Percentiles rank a stretch among this genome's conserved stretches.
Conservation (phyloP, 2,113 vertebrate species). For the Motacilla alba region DNA sequence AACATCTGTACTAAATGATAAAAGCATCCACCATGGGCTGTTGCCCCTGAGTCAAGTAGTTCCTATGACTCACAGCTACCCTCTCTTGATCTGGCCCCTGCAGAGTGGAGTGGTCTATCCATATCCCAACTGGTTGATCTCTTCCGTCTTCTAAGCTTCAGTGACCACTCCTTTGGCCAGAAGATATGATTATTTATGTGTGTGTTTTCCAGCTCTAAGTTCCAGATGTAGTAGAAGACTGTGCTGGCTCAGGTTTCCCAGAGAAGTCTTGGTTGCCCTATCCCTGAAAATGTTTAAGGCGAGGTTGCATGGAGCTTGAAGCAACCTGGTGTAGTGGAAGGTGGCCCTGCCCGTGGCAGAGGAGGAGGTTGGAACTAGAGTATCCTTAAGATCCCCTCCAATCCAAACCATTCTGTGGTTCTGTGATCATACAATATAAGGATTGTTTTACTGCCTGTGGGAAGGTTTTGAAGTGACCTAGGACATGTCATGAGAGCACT, state of each 20-base stretch:
- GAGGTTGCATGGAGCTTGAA: neutral
- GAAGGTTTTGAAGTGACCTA: neutral
- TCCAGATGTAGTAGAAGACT: neutral
- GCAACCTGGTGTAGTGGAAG: neutral
- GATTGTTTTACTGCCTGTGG: neutral
- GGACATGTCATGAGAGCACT: neutral
- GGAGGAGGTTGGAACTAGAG: neutral
- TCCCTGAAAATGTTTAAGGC: neutral
- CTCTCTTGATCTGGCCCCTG: neutral
- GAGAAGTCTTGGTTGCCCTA: neutral
- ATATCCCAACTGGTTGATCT: neutral
- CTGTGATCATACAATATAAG: rapidly evolving
- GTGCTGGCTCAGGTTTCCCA: neutral
- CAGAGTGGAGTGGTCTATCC: neutral
- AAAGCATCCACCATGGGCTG: neutral
- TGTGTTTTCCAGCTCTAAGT: neutral
- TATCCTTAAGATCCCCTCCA: neutral
- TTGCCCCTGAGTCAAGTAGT: neutral
- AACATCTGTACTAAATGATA: neutral
- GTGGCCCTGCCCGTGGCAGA: neutral
- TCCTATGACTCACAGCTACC: rapidly evolving
- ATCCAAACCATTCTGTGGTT: neutral
- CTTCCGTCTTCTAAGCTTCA: neutral
- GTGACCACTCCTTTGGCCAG: neutral
- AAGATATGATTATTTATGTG: neutral